phyloP scores from a whole-genome alignment of 2,113 vertebrate genomes.

The Protomyctophum bolini region DNA sequence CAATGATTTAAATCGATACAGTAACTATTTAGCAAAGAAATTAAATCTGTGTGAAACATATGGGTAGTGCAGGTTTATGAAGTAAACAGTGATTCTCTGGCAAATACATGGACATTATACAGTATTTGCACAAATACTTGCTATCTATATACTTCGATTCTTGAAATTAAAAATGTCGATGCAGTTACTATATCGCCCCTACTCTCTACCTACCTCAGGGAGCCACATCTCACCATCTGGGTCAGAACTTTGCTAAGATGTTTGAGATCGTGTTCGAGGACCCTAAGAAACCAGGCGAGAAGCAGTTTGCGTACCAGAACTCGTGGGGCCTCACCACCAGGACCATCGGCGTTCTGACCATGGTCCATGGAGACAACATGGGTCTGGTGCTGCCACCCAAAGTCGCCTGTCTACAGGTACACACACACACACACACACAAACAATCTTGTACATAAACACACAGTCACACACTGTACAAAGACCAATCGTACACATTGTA shows the following conservation, averaged over 20 bases:
- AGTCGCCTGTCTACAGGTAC: constrained; percentile 93
- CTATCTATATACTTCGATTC: too few species aligned
- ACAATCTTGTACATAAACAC: not conserved
- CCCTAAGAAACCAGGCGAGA: constrained; percentile 92
- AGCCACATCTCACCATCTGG: constrained; percentile 95
- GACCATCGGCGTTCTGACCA: constrained; percentile 95
- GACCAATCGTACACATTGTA: too few species aligned
- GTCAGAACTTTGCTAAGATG: constrained; percentile 98
- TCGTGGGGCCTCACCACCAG: constrained; percentile 97
- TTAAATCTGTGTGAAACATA: too few species aligned
- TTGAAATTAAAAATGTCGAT: too few species aligned
- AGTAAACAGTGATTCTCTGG: too few species aligned
- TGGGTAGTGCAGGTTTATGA: too few species aligned
- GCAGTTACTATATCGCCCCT: too few species aligned
- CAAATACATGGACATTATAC: too few species aligned
- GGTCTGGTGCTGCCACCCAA: constrained; percentile 92
- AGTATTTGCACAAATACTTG: too few species aligned
- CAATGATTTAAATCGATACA: too few species aligned
- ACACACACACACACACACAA: not conserved
- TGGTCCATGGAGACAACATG: constrained; percentile 98
- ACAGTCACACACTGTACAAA: too few species aligned
- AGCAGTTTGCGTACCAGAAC: constrained; percentile 95
- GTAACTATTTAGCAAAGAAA: too few species aligned
- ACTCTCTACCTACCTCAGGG: constrained; percentile 77
- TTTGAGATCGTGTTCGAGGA: constrained; percentile 97